phyloP scores from a whole-genome alignment of 2,888 invertebrate species.

The Chloromyia formosa region DNA sequence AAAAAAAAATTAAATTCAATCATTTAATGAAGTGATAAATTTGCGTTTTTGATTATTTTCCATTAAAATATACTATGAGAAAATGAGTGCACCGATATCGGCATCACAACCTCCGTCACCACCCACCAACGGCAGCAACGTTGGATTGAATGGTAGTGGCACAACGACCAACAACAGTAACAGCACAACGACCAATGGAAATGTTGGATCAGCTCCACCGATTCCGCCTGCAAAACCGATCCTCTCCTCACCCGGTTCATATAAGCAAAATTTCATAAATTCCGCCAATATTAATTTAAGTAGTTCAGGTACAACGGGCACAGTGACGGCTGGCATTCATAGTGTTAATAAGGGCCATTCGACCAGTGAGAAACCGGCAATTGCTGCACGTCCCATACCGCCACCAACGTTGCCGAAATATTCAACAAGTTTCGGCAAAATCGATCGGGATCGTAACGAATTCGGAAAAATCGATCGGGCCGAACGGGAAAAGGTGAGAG shows the following conservation, averaged over 20 bases:
- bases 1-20: neutral
- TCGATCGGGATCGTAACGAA: constrained; percentile 65
- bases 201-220: constrained; percentile 51
- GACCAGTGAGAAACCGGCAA: constrained; percentile 57
- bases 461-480: constrained; percentile 60
- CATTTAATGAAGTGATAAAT: constrained; percentile 27
- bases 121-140: constrained; percentile 26
- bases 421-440: constrained; percentile 80
- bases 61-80: constrained; percentile 35
- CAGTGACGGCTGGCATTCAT: constrained; percentile 55
- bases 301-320: constrained; percentile 51
- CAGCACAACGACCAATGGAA: constrained; percentile 49
- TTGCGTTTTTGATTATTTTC: neutral
- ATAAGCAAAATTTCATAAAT: constrained; percentile 55
- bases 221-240: constrained; percentile 55
- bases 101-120: constrained; percentile 41
- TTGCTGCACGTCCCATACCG: constrained; percentile 73
- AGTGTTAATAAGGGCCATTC: constrained; percentile 55
- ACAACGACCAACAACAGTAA: constrained; percentile 52
- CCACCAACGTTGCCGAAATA: constrained; percentile 83
- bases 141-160: constrained; percentile 48
- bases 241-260: constrained; percentile 55
- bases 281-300: constrained; percentile 54
- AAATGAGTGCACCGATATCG: constrained; percentile 45
- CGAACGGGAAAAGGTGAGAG: constrained; percentile 56